Base-by-base conservation (phyloP, 2,113 vertebrate species). In the Sardina pilchardus region DNA sequence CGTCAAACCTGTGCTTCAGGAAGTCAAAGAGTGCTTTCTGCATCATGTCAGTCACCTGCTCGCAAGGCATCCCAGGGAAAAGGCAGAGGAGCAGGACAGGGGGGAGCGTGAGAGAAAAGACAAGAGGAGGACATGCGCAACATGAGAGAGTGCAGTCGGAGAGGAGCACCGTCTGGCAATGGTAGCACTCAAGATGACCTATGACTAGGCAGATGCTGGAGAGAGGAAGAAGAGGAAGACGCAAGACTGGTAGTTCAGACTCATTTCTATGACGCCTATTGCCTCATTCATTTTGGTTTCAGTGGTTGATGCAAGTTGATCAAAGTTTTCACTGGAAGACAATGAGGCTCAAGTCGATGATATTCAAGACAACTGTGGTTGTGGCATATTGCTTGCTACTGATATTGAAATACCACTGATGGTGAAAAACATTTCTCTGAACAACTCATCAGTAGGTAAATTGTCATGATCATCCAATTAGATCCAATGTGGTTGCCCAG, bases 21-120 rank as follows among this genome's bases (percentile, higher is more conserved):
- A 99, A 99, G 96, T 99, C 98, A 96, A 99, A 99, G 90, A 99
- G 96, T 53, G 98, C 98, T 96, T 99, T 99, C 96, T 99, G 98
- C 98, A 99, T 99, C 98, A 99, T 99, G 93, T 99, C 98, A 90
- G 98, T 99, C 94, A 99, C 98, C 98, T 99, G 94, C 80, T 89
- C 90, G 44, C 88, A 94, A 86, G 78, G 17, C 34, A 88, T 80
- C 67, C 81, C 19, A 63, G 82, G 50, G 56, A 39, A 39, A 88
- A 56, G 87, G 75, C 44, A 63, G 24, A 82, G n/a, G 63, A 50
- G 45, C 17, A 59, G 45, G 83, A 14, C 16, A 71, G 16, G 19
- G 19, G 86, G 53, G 44, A 48, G n/a, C 91, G 91, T 92, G 26
- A 86, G n/a, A 44, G 59, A 50, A 39, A 50, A 39, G 56, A 34